These are phyloP conservation scores for Alectoris magna DNA, from an alignment of 2,797 vertebrate genomes.

Conservation along the genomic window DNA sequence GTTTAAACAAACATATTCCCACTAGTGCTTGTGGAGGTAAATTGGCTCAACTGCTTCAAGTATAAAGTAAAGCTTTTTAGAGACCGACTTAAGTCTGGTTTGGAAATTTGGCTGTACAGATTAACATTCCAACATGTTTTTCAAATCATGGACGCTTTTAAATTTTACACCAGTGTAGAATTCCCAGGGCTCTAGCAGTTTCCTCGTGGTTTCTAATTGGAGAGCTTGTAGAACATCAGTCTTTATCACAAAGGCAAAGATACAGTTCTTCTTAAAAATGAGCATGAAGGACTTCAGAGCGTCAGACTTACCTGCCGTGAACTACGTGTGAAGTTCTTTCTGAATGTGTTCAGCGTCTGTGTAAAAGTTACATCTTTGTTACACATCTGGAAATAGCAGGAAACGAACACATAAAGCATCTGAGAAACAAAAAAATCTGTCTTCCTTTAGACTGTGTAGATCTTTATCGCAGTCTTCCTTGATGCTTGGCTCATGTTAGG, in stretches of 20 bases:
- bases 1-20: not conserved
- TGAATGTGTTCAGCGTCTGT: not conserved
- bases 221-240: conserved; percentile 31
- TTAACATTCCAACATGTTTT: conserved; percentile 57
- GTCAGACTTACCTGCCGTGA: not conserved
- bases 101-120: conserved; percentile 25
- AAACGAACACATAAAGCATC: not conserved
- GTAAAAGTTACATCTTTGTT: not conserved
- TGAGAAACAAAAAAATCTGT: not conserved
- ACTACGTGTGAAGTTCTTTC: not conserved
- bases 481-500: not conserved
- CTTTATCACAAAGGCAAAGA: conserved; percentile 21
- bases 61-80: not conserved
- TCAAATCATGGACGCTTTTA: conserved; percentile 16
- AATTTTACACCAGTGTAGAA: conserved; percentile 2
- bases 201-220: conserved; percentile 53
- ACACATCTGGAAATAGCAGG: conserved; percentile 30
- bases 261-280: not conserved
- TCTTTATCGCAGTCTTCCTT: conserved; percentile 23
- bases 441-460: not conserved
- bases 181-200: conserved; percentile 37
- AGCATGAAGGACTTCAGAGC: not conserved
- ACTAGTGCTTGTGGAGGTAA: not conserved
- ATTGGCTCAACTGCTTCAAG: not conserved
- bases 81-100: conserved; percentile 9